Evolutionary conservation across 2,113 vertebrate species (phyloP).

Genomic region (Scortum barcoo): DNA sequence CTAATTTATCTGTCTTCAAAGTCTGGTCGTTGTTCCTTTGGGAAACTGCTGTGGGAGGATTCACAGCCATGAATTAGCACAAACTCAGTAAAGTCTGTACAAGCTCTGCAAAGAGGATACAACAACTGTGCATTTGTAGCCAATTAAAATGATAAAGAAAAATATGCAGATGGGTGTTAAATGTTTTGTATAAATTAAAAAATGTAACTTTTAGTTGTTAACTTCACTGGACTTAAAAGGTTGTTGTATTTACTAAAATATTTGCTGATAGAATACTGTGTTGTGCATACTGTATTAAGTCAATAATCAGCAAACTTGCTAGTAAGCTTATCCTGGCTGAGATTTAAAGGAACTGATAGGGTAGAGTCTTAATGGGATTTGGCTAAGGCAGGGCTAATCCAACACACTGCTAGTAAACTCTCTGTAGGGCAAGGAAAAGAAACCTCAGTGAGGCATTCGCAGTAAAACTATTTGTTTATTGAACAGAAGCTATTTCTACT

Average conservation of each 20-base stretch:
- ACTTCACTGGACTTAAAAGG: neutral
- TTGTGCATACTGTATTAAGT: neutral
- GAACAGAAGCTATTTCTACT: neutral
- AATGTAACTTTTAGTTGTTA: neutral
- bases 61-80: neutral
- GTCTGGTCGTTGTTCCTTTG: neutral
- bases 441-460: neutral
- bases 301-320: constrained; percentile 13
- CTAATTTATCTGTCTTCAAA: neutral
- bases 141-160: constrained; percentile 5
- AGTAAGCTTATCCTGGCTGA: constrained; percentile 32
- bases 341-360: constrained; percentile 54
- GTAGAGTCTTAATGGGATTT: constrained; percentile 70
- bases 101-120: neutral
- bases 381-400: constrained; percentile 56
- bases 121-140: neutral
- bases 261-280: neutral
- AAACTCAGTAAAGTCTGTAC: neutral
- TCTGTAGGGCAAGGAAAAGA: constrained; percentile 45
- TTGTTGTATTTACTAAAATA: neutral
- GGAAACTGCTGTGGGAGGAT: neutral
- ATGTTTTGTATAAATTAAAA: constrained; percentile 12
- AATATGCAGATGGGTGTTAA: neutral
- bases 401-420: constrained; percentile 34
- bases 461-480: neutral